Evolutionary conservation across 1,140 invertebrate genomes (phyloP).

Genomic region (Formica exsecta): DNA sequence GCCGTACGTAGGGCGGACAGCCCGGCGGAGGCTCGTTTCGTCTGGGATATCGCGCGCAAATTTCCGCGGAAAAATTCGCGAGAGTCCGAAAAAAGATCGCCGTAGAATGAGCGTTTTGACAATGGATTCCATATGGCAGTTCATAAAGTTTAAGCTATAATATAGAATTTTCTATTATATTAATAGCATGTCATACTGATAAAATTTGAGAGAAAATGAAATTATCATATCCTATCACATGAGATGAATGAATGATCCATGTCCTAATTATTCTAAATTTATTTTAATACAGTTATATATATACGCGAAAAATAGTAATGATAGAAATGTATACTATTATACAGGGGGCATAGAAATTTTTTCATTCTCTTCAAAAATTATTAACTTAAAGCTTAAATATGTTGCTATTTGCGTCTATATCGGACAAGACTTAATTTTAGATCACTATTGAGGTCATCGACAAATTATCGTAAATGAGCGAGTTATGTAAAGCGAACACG

Average conservation of each 20-base stretch:
- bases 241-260: neutral
- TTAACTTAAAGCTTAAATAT: neutral
- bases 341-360: neutral
- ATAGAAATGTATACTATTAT: neutral
- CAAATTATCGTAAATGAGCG: conserved; percentile 16
- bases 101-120: neutral
- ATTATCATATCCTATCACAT: neutral
- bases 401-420: neutral
- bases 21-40: conserved; percentile 36
- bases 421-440: neutral
- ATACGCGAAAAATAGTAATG: neutral
- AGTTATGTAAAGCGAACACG: neutral
- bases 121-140: too few species aligned
- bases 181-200: neutral
- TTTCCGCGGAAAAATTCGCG: conserved; percentile 13
- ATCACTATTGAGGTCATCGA: conserved; percentile 1
- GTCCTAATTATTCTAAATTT: neutral
- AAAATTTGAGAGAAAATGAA: neutral
- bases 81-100: neutral
- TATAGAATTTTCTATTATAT: neutral
- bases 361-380: neutral
- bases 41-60: conserved; percentile 25
- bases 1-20: conserved; percentile 73
- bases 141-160: neutral
- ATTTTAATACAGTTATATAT: neutral